Evolutionary conservation across 2,113 vertebrate genomes (phyloP).

Genomic region (Oryzias melastigma): DNA sequence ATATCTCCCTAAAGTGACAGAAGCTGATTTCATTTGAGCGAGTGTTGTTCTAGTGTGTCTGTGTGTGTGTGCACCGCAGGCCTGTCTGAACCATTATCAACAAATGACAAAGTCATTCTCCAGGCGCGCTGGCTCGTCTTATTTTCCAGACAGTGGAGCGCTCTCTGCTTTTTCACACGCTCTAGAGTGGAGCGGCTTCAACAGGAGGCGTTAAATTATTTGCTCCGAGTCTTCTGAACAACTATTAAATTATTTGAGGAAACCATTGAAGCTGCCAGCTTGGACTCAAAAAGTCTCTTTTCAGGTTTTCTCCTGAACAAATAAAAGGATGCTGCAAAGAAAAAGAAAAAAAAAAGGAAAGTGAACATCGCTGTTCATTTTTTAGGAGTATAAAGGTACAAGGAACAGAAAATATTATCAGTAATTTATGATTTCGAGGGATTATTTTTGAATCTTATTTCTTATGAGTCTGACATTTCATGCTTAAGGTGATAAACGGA

Average conservation of each 20-base stretch:
- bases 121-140: constrained; percentile 15
- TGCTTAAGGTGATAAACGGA: no score
- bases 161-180: constrained; percentile 13
- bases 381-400: background rate
- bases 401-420: background rate
- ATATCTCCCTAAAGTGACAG: background rate
- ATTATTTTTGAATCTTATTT: no score
- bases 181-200: constrained; percentile 23
- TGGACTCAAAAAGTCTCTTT: background rate
- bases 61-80: background rate
- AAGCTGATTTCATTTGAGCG: constrained; percentile 7
- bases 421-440: background rate
- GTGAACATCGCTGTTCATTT: background rate
- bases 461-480: no score
- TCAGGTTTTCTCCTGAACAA: background rate
- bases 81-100: constrained; percentile 27
- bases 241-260: constrained; percentile 27
- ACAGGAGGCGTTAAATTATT: constrained; percentile 62
- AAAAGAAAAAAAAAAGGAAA: background rate
- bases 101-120: constrained; percentile 46
- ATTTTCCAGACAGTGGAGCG: constrained; percentile 17
- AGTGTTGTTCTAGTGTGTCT: background rate
- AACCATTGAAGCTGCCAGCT: constrained; percentile 9
- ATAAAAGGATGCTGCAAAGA: background rate
- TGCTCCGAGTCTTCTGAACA: constrained; percentile 41